Percentiles rank a stretch among this genome's conserved stretches.
phyloP scores from a whole-genome alignment of 2,888 invertebrate genomes.

The Drosophila dives region DNA sequence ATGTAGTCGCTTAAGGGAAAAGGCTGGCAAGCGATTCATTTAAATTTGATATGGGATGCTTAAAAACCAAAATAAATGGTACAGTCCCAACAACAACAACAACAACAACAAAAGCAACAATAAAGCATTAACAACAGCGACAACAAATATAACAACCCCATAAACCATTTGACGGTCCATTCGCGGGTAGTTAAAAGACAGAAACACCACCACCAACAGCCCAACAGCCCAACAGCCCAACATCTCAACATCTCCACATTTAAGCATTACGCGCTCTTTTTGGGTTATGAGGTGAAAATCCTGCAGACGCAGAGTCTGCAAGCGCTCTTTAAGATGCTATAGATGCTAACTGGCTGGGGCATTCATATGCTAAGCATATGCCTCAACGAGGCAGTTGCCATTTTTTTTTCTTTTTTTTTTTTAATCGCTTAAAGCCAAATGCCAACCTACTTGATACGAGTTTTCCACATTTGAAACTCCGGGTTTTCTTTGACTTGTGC shows the following conservation, averaged over 20 bases:
- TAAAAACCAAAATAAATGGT: constrained; percentile 41
- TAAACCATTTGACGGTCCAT: constrained; percentile 75
- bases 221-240: constrained; percentile 39
- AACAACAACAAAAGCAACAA: constrained; percentile 32
- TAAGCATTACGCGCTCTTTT: constrained; percentile 42
- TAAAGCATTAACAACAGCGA: constrained; percentile 4
- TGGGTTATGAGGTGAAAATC: constrained; percentile 79
- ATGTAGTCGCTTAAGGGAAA: constrained; percentile 60
- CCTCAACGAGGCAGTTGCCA: constrained; percentile 49
- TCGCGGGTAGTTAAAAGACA: constrained; percentile 72
- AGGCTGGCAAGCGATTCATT: constrained; percentile 67
- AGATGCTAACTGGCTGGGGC: constrained; percentile 1
- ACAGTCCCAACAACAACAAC: constrained; percentile 59
- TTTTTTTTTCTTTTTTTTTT: constrained; percentile 35
- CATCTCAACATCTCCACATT: constrained; percentile 6
- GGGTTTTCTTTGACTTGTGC: constrained; percentile 46
- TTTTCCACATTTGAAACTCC: constrained; percentile 24
- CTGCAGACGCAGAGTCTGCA: constrained; percentile 33
- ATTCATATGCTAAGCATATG: constrained; percentile 59
- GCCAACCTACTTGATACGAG: constrained; percentile 41
- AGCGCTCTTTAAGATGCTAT: constrained; percentile 60
- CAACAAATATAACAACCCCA: constrained; percentile 68
- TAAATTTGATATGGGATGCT: constrained; percentile 79
- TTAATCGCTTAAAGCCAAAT: constrained; percentile 78
- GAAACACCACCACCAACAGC: constrained; percentile 53